Base-by-base conservation (phyloP, 2,888 invertebrate genomes). In the Venusia cambrica region DNA sequence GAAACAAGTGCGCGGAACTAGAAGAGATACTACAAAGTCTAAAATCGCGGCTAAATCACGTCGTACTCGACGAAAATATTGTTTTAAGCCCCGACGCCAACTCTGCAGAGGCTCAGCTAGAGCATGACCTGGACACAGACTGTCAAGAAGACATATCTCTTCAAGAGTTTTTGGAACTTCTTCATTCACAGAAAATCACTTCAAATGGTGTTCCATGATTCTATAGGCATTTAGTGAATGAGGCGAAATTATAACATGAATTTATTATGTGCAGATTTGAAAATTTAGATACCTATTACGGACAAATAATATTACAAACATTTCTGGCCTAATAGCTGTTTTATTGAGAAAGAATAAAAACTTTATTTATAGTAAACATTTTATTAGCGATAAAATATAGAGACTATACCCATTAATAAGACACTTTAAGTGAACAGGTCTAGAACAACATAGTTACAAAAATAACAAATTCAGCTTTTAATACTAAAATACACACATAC, bases 21-120 rank as follows among this genome's bases (percentile, higher is more conserved):
- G 88, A 88, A 45, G 88, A 87, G 60, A 88, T 88, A 12, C 72
- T 88, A 1, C 87, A 85, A 45, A 84, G 87, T 47, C 57, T 88
- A 5, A 88, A 88, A 44, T 83, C 88, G 4, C 73, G 88, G 2
- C 65, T 88, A 2, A 87, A 88, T 37, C 87, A 87, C 38, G 88
- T 88, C 18, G 85, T 88, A 19, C 55, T 87, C 35, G 87, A 87
- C 27, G 87, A 87, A 50, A 87, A 88, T 37, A 88, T 88, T 24
- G 73, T 88, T 2, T 64, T 88, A 4, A 88, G 88, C 38, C 88
- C 88, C 1, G 88, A 88, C 21, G 85, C 75, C 1, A 85, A 85
- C 54, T 85, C 85, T 0, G 59, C 83, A 57, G 88, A 88, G 50
- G 80, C 87, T 4, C 78, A 88, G 51, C 62, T 88, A 2, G 87